Conservation (phyloP, 2,888 invertebrate species). For the Chouioia cunea region DNA sequence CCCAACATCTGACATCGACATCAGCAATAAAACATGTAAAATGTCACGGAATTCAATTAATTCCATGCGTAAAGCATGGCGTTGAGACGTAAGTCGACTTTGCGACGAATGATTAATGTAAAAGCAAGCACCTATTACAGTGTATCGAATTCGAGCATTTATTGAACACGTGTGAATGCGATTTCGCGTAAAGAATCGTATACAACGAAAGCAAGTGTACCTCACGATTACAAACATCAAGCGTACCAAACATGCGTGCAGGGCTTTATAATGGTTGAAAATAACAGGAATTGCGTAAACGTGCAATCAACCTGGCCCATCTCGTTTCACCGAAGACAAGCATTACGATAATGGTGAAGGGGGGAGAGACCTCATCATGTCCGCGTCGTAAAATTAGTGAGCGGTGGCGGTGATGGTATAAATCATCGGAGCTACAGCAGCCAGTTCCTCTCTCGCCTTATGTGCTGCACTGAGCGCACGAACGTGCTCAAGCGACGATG, state of each 20-base stretch:
- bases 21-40: too few relatives aligned
- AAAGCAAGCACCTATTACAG: not conserved
- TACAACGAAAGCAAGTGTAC: too few relatives aligned
- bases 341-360: slow-evolving; percentile 61
- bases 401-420: slow-evolving; percentile 55
- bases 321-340: slow-evolving; percentile 60
- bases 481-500: not conserved
- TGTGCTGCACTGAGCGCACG: not conserved
- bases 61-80: too few relatives aligned
- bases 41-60: too few relatives aligned
- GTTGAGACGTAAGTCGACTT: too few relatives aligned
- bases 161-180: not conserved
- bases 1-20: too few relatives aligned
- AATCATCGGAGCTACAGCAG: slow-evolving; percentile 57
- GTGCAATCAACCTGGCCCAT: slow-evolving; percentile 61
- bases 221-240: too few relatives aligned
- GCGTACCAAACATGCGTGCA: not conserved
- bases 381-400: slow-evolving; percentile 65
- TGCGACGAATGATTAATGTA: too few relatives aligned
- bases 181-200: not conserved
- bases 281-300: slow-evolving; percentile 66
- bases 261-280: slow-evolving; percentile 60
- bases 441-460: not conserved
- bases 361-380: slow-evolving; percentile 56
- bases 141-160: not conserved